These are phyloP conservation scores for Tachuris rubrigastra DNA, from an alignment of 2,113 vertebrate species.

Conservation along the genomic window DNA sequence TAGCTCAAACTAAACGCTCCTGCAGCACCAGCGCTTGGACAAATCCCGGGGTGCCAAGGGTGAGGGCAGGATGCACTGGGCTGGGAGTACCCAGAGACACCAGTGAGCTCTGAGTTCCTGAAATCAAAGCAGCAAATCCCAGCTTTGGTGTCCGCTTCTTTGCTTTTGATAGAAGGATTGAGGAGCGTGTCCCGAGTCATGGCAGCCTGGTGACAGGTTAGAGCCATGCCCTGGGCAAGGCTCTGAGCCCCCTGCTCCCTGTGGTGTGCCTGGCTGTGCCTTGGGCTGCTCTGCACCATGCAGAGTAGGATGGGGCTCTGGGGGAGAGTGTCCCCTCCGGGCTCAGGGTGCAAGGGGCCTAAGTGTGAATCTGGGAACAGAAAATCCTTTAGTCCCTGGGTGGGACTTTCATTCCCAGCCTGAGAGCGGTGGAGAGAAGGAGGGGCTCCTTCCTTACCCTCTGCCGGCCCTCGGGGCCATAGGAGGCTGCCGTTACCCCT, in stretches of 20 bases:
- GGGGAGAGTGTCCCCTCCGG: background rate
- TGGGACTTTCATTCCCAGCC: background rate
- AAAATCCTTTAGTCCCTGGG: background rate
- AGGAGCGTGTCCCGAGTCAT: fast-evolving
- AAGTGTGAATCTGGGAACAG: background rate
- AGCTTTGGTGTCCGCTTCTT: background rate
- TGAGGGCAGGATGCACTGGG: background rate
- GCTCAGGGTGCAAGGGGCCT: background rate
- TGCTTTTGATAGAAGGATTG: no score
- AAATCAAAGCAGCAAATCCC: background rate
- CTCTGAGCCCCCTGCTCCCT: background rate
- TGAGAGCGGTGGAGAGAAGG: background rate
- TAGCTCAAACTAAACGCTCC: fast-evolving
- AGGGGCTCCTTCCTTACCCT: background rate
- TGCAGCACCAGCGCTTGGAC: fast-evolving
- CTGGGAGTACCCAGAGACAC: background rate
- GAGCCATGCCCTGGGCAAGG: background rate
- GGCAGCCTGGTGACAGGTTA: background rate
- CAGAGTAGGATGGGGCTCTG: background rate
- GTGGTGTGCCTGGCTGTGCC: fast-evolving
- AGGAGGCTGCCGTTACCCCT: background rate
- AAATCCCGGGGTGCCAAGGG: fast-evolving
- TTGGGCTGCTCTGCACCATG: background rate
- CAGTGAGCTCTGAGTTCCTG: background rate
- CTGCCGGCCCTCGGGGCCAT: background rate